A percentile compares a stretch with the other conserved stretches of the same genome.
These are phyloP conservation scores for Rutpela maculata DNA, from an alignment of 2,888 invertebrate genomes.

Conservation along the genomic window DNA sequence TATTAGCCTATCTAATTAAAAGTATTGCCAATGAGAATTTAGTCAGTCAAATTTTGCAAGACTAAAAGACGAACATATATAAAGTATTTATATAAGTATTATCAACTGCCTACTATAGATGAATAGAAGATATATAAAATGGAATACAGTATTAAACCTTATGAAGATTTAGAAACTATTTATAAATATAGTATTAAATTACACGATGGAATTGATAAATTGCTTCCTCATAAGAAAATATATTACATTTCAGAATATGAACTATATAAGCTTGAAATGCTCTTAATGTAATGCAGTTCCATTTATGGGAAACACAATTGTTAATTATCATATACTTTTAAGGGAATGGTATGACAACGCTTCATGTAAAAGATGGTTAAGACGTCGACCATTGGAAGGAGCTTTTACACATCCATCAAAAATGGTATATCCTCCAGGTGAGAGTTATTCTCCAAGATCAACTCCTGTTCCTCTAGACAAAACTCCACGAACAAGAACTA, in stretches of 20 bases:
- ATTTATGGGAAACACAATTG: neutral
- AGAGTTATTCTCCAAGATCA: conserved; percentile 87
- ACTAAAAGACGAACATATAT: neutral
- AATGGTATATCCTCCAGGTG: conserved; percentile 95
- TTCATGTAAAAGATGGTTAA: conserved; percentile 90
- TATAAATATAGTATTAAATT: conserved; percentile 59
- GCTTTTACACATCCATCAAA: conserved; percentile 94
- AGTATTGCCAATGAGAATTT: neutral
- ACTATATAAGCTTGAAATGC: conserved; percentile 57
- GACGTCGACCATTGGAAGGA: conserved; percentile 87
- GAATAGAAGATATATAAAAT: conserved; percentile 39
- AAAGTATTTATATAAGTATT: neutral
- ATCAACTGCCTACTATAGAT: conserved; percentile 14
- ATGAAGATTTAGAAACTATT: conserved; percentile 54
- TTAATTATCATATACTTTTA: conserved; percentile 52
- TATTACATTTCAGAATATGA: conserved; percentile 59
- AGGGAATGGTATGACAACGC: conserved; percentile 94
- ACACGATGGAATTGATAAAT: conserved; percentile 56
- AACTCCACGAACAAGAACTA: conserved; percentile 74
- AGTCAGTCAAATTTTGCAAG: conserved; percentile 19
- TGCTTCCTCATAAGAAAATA: conserved; percentile 59
- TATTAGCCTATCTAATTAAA: conserved; percentile 19
- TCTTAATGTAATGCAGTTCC: conserved; percentile 54
- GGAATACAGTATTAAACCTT: conserved; percentile 44
- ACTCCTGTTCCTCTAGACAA: conserved; percentile 79